Base-by-base conservation (phyloP, 2,113 vertebrate genomes). In the Paedocypris sp. region DNA sequence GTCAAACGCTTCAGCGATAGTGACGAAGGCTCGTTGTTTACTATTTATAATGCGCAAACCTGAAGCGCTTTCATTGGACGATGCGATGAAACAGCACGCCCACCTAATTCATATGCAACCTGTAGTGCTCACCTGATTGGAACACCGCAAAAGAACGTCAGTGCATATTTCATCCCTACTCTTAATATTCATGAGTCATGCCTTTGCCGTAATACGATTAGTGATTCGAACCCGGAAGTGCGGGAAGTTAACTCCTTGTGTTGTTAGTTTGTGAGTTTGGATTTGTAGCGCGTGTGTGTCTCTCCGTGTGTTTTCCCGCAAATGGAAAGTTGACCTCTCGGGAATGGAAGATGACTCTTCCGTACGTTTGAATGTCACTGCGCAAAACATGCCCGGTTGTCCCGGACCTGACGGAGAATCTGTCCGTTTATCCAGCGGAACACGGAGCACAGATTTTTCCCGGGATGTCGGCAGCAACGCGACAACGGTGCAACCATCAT, bases 311-410 rank as follows among this genome's bases (percentile, higher is more conserved):
- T 58, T 48, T 53, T 62, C 3, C 65, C 51, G 48, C 78, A 64
- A 64, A 83, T 86, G 84, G 82, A 84, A 80, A 79, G 82, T 73
- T 60, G 72, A 39, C 18, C 29, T 8, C 43, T 69, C 60, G 75
- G 89, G 85, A 64, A 93, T 91, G 92, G 92, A 88, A 76, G 88
- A 91, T 82, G 87, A 88, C 68, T 84, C 53, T 57, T 57, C 76
- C 72, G 80, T 79, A 75, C 77, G 80, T 54, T 63, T 74, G 75
- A 67, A 62, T 61, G 64, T 69, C 31, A 67, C 61, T 47, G 72
- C 51, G 23, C 63, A 60, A 31, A 74, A 61, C 16, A 86, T 80
- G 82, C 81, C 82, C 26, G 78, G 71, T 66, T 81, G 75, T 15
- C 68, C 75, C 58, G 60, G 69, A 32, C 72, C 78, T 6, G 80